A percentile compares a stretch with the other conserved stretches of the same genome.
phyloP scores from a whole-genome alignment of 2,797 vertebrate genomes.

The Amphiprion clarkii region DNA sequence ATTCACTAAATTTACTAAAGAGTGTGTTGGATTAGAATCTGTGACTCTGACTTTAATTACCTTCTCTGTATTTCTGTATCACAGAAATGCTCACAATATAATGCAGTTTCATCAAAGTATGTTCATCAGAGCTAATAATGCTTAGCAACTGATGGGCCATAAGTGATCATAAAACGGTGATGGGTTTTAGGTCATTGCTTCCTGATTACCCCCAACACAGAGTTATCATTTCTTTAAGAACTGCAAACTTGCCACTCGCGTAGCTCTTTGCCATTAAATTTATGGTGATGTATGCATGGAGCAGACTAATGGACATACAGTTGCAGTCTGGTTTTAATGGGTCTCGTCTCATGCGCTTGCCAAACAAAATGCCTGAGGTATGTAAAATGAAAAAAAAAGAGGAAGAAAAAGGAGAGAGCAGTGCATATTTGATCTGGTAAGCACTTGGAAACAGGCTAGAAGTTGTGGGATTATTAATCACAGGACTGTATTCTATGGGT shows the following conservation, averaged over 20 bases:
- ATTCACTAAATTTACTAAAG: no score
- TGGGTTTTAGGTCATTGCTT: slow-evolving; percentile 43
- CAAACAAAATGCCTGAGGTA: slow-evolving; percentile 59
- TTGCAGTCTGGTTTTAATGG: slow-evolving; percentile 42
- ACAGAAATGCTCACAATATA: neutral
- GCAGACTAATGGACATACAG: slow-evolving; percentile 44
- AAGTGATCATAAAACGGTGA: slow-evolving; percentile 41
- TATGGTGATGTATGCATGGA: slow-evolving; percentile 70
- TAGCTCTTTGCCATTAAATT: slow-evolving; percentile 63
- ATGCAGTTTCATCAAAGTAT: slow-evolving; percentile 1
- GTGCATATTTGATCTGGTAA: slow-evolving; percentile 67
- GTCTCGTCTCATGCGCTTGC: slow-evolving; percentile 28
- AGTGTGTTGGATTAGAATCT: no score
- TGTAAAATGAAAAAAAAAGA: slow-evolving; percentile 17
- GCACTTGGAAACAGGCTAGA: slow-evolving; percentile 55
- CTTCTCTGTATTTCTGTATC: no score
- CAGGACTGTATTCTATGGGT: slow-evolving; percentile 48
- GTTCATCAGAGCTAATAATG: slow-evolving; percentile 28
- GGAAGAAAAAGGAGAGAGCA: neutral
- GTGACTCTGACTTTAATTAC: no score
- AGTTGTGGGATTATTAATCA: slow-evolving; percentile 76
- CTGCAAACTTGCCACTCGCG: slow-evolving; percentile 37
- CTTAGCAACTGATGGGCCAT: slow-evolving; percentile 23
- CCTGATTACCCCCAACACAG: slow-evolving; percentile 47
- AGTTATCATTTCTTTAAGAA: slow-evolving; percentile 31